Base-by-base conservation (phyloP, 2,888 invertebrate species). In the Tachina lurida region DNA sequence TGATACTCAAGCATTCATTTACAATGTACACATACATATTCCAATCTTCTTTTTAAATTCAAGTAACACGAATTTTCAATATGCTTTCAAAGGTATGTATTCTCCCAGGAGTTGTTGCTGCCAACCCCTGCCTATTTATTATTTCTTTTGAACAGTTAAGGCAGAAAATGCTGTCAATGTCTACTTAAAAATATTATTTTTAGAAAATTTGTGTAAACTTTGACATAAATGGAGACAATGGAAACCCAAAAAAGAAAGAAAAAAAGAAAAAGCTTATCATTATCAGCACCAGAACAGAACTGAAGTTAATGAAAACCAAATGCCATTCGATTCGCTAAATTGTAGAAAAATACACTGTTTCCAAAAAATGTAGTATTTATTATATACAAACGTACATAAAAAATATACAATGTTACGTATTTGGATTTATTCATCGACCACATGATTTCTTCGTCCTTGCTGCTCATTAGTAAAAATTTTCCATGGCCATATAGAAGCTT, bases 211-310 rank as follows among this genome's bases (percentile, higher is more conserved):
- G 41, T 47, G 52, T 31, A 71, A 76, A 49, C 58, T 45, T 75
- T 74, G 58, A 75, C 82, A 79, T 22, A 60, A 22, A 56, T 10
- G 65, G 41, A 73, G 13, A 63, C 63, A 78, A 58, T 17, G 10
- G n/a, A 39, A 60, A 17, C 62, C 67, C 31, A 17, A 68, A 54
- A 75, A 41, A 43, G 12, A 43, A 31, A 15, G 4, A n/a, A 52
- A n/a, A 52, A 63, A 65, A 56, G 43, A 9, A 65, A 75, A 45
- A 82, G 74, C 85, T 85, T 82, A 85, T 79, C 74, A 82, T 79
- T 82, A 82, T 85, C 82, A 85, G 85, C 71, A 85, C 82, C 70
- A 85, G 70, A 82, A 78, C 82, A 82, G 82, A 68, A 49, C 17
- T 43, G 13, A 62, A 70, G 47, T 45, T 41, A 45, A 65, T 17